A percentile compares a stretch with the other conserved stretches of the same genome.
Conservation (phyloP, 2,888 invertebrate genomes). For the Metellina segmentata region DNA sequence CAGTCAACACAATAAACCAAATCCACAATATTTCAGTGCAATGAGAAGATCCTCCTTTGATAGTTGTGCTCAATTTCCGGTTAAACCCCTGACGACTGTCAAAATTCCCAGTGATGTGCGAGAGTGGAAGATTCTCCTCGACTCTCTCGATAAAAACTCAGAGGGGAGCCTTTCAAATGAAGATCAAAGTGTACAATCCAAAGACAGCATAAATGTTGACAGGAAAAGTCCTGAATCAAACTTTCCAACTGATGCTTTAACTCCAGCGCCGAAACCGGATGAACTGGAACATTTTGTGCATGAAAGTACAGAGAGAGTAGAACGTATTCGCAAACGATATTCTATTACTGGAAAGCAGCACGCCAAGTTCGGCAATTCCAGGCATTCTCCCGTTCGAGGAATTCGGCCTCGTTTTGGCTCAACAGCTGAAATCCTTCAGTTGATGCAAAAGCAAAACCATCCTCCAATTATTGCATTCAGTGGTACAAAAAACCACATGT, state of each 20-base stretch:
- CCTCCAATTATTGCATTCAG: conserved; percentile 33
- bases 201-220: not conserved
- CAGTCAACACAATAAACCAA: conserved; percentile 10
- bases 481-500: conserved; percentile 66
- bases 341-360: conserved; percentile 73
- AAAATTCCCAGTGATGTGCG: conserved; percentile 73
- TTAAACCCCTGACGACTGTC: conserved; percentile 36
- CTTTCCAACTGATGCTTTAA: not conserved
- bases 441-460: conserved; percentile 68
- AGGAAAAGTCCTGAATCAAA: not conserved
- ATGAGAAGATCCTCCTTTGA: conserved; percentile 37
- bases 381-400: conserved; percentile 76
- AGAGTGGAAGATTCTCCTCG: conserved; percentile 67
- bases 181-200: not conserved
- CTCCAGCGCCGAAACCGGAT: conserved; percentile 56
- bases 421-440: conserved; percentile 77
- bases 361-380: conserved; percentile 69
- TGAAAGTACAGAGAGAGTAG: conserved; percentile 77
- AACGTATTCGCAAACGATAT: conserved; percentile 78
- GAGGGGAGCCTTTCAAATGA: not conserved
- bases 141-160: conserved; percentile 26
- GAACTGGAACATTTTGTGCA: conserved; percentile 77
- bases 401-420: conserved; percentile 85
- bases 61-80: conserved; percentile 18
- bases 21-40: conserved; percentile 17